Percentiles rank a stretch among this genome's conserved stretches.
Conservation (phyloP, 2,113 vertebrate species). For the Sapajus apella region DNA sequence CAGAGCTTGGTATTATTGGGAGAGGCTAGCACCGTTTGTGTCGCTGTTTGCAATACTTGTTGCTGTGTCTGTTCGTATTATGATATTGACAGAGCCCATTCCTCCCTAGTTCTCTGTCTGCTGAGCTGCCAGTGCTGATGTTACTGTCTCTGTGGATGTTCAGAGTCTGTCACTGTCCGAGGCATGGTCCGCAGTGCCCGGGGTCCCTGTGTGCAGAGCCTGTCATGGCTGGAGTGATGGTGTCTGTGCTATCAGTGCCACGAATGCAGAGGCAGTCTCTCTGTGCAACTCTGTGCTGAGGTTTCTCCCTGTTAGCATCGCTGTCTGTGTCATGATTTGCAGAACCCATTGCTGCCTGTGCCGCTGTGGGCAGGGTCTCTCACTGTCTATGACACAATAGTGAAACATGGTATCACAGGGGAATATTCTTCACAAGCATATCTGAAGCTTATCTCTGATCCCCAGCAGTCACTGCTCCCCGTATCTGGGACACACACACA, state of each 20-base stretch:
- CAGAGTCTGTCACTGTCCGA: neutral
- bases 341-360: accelerated
- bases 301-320: accelerated
- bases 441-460: neutral
- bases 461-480: neutral
- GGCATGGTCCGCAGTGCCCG: accelerated
- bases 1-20: neutral
- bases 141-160: neutral
- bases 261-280: neutral
- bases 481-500: neutral
- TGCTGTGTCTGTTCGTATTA: too few relatives aligned
- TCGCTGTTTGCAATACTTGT: neutral
- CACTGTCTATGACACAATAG: neutral
- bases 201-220: neutral
- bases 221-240: neutral
- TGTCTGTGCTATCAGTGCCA: neutral
- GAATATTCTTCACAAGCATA: neutral
- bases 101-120: neutral
- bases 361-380: neutral
- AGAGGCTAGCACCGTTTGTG: neutral
- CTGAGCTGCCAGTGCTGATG: neutral
- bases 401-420: neutral
- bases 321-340: neutral
- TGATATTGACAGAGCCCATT: neutral
- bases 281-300: neutral